phyloP scores from a whole-genome alignment of 2,113 vertebrate species.

The Meriones unguiculatus region DNA sequence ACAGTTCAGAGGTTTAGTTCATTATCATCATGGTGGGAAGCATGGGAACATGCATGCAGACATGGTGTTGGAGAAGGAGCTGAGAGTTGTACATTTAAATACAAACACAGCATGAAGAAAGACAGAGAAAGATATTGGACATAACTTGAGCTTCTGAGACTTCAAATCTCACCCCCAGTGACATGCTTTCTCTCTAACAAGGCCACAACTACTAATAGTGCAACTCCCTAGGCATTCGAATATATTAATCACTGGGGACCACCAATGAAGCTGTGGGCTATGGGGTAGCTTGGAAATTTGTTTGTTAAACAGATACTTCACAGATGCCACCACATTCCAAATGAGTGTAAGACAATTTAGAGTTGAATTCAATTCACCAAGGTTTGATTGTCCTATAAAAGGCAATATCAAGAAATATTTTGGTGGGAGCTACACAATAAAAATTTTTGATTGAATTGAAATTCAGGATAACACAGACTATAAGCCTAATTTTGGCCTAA shows the following conservation, averaged over 20 bases:
- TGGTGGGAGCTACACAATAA: too few relatives aligned
- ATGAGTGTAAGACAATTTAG: background rate
- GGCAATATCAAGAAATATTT: too few relatives aligned
- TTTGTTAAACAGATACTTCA: conserved; percentile 29
- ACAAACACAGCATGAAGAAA: background rate
- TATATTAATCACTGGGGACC: background rate
- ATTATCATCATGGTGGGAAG: too few relatives aligned
- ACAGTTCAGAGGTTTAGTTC: background rate
- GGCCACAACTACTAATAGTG: background rate
- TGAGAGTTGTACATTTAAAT: background rate
- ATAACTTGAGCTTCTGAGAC: background rate
- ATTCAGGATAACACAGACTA: too few relatives aligned
- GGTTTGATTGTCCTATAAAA: too few relatives aligned
- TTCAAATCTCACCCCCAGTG: background rate
- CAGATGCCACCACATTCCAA: background rate
- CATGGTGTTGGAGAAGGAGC: background rate
- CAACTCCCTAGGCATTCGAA: background rate
- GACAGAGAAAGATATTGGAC: background rate
- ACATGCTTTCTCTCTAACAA: background rate
- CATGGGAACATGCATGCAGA: background rate
- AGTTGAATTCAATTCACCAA: background rate
- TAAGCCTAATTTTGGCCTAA: too few relatives aligned
- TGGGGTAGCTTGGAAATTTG: background rate
- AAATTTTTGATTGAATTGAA: too few relatives aligned
- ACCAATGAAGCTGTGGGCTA: too few relatives aligned